Conservation (phyloP, 1,140 invertebrate genomes). For the Pseudomyrmex gracilis region DNA sequence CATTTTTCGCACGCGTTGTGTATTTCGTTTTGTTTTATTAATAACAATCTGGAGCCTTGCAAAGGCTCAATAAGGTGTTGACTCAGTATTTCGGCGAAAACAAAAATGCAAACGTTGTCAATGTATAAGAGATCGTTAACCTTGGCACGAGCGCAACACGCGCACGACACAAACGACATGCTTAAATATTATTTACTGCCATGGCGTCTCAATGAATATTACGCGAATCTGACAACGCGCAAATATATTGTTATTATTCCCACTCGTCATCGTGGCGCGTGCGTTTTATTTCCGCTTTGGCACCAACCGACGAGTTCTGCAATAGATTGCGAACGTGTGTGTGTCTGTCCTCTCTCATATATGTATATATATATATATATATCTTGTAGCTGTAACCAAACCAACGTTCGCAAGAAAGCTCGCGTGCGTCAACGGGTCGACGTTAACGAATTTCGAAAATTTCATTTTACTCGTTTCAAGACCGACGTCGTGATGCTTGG, state of each 20-base stretch:
- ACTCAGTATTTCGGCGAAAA: not conserved
- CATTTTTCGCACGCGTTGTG: too few relatives aligned
- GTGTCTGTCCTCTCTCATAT: not conserved
- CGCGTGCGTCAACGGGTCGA: not conserved
- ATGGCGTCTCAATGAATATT: not conserved
- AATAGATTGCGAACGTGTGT: not conserved
- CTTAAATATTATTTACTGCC: conserved; percentile 30
- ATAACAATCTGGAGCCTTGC: not conserved
- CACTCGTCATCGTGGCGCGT: not conserved
- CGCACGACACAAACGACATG: conserved; percentile 24
- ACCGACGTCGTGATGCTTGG: conserved; percentile 16
- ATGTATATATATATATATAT: too few relatives aligned
- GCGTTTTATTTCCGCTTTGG: conserved; percentile 41
- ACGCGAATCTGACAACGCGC: not conserved
- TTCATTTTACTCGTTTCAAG: not conserved
- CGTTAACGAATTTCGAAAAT: conserved; percentile 16
- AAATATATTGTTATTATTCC: conserved; percentile 27
- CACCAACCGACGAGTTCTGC: not conserved
- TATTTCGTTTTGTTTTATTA: conserved; percentile 6
- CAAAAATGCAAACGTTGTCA: not conserved
- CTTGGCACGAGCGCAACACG: conserved; percentile 29
- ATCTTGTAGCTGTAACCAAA: too few relatives aligned
- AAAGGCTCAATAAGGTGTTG: not conserved
- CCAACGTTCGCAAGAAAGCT: not conserved
- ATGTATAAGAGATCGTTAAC: conserved; percentile 33